Percentiles rank a stretch among this genome's conserved stretches.
phyloP scores from a whole-genome alignment of 2,888 invertebrate species.

The Sinopyrophorus schimmeli region DNA sequence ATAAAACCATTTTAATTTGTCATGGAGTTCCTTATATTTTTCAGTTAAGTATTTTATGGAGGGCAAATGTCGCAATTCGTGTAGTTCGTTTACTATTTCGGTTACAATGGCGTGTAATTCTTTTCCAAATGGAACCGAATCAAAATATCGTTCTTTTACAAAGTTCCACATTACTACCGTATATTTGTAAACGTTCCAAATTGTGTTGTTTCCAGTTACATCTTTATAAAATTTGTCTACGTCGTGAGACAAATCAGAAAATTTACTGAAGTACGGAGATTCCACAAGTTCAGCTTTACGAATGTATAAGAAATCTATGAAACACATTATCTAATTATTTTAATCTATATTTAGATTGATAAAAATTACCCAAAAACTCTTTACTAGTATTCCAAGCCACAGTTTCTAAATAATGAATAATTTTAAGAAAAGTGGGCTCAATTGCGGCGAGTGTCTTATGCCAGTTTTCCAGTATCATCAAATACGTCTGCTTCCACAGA shows the following conservation, averaged over 20 bases:
- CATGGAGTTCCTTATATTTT: constrained; percentile 64
- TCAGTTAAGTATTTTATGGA: constrained; percentile 62
- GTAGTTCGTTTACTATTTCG: constrained; percentile 66
- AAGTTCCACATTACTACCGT: constrained; percentile 67
- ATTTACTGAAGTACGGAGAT: constrained; percentile 79
- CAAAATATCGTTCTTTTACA: constrained; percentile 68
- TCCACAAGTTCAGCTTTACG: constrained; percentile 77
- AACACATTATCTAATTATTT: constrained; percentile 68
- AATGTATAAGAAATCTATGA: constrained; percentile 77
- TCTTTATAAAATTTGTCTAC: constrained; percentile 79
- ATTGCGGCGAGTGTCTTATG: constrained; percentile 70
- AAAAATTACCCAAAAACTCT: constrained; percentile 63
- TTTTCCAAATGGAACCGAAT: constrained; percentile 68
- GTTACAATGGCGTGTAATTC: constrained; percentile 66
- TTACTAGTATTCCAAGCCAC: constrained; percentile 74
- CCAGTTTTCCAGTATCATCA: constrained; percentile 71
- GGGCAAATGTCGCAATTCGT: constrained; percentile 64
- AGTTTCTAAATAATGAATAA: constrained; percentile 75
- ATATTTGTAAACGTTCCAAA: constrained; percentile 80
- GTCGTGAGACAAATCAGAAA: constrained; percentile 79
- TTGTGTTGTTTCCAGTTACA: constrained; percentile 73
- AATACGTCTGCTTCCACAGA: constrained; percentile 71
- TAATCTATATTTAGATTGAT: neutral
- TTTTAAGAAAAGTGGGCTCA: constrained; percentile 77
- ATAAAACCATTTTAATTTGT: constrained; percentile 70